Percentiles rank a stretch among this genome's conserved stretches.
phyloP scores from a whole-genome alignment of 2,888 invertebrate genomes.

The Sesamia inferens region DNA sequence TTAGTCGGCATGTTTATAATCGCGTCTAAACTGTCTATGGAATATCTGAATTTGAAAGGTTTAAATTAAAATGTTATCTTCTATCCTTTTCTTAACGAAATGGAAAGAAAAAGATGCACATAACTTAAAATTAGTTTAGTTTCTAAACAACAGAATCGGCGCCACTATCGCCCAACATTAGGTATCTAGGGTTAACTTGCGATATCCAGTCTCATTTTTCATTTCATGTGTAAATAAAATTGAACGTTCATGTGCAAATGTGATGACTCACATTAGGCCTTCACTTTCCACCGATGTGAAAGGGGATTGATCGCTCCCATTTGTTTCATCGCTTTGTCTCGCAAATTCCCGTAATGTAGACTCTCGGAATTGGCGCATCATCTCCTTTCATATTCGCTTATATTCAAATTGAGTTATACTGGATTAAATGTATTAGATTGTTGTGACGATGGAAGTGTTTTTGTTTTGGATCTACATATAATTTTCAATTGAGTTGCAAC shows the following conservation, averaged over 20 bases:
- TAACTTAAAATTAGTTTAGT: no score
- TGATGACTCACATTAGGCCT: constrained; percentile 86
- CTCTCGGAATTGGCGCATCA: constrained; percentile 63
- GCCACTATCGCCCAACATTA: no score
- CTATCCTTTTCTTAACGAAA: no score
- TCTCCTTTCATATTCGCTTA: constrained; percentile 68
- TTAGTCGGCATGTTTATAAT: no score
- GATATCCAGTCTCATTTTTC: constrained; percentile 30
- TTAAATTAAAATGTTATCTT: no score
- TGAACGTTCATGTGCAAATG: constrained; percentile 85
- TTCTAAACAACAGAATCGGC: no score
- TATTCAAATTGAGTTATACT: constrained; percentile 68
- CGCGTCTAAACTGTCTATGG: no score
- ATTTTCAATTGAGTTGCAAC: neutral
- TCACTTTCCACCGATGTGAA: constrained; percentile 76
- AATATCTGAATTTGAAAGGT: no score
- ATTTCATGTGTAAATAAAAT: constrained; percentile 70
- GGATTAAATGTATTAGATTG: constrained; percentile 34
- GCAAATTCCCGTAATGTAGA: constrained; percentile 57
- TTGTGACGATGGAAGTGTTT: constrained; percentile 2
- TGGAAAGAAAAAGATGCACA: no score
- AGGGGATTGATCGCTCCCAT: constrained; percentile 82
- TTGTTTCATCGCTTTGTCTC: constrained; percentile 76
- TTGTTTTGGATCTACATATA: neutral
- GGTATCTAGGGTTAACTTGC: no score